phyloP scores from a whole-genome alignment of 2,797 vertebrate genomes.

The Poeciliopsis paucimaculata region DNA sequence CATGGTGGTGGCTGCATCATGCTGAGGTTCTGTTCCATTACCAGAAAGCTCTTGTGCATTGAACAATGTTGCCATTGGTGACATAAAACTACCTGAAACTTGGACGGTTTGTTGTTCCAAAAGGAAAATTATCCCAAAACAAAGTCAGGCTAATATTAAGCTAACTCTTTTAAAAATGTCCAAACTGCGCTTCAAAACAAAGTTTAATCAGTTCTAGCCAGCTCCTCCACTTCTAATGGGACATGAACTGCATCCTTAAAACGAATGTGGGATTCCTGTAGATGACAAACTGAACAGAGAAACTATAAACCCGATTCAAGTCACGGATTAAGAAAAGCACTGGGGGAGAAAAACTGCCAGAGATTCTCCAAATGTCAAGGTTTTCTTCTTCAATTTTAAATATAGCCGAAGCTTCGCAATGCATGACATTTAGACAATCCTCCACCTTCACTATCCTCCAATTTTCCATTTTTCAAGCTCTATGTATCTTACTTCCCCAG shows the following conservation, averaged over 20 bases:
- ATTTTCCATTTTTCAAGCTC: constrained; percentile 37
- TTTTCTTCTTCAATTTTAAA: constrained; percentile 28
- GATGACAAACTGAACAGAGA: not conserved
- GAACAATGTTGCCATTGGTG: no score
- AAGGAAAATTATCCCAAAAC: no score
- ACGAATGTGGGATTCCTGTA: no score
- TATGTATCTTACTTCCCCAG: constrained; percentile 31
- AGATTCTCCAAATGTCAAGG: constrained; percentile 24
- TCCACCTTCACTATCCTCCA: constrained; percentile 31
- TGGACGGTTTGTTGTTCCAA: no score
- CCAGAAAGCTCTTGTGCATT: no score
- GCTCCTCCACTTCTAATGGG: no score
- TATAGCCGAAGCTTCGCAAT: constrained; percentile 18
- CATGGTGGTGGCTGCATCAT: not conserved
- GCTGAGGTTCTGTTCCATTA: not conserved
- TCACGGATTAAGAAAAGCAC: constrained; percentile 1
- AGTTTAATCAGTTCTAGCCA: no score
- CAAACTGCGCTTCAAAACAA: no score
- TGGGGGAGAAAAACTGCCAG: constrained; percentile 1
- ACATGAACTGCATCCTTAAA: not conserved
- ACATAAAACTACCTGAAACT: not conserved
- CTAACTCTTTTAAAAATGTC: no score
- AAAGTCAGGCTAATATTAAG: no score
- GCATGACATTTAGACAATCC: constrained; percentile 46
- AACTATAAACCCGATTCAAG: constrained; percentile 9